Conservation (phyloP, 2,797 vertebrate genomes). For the Xiphorhynchus erythropygius region DNA sequence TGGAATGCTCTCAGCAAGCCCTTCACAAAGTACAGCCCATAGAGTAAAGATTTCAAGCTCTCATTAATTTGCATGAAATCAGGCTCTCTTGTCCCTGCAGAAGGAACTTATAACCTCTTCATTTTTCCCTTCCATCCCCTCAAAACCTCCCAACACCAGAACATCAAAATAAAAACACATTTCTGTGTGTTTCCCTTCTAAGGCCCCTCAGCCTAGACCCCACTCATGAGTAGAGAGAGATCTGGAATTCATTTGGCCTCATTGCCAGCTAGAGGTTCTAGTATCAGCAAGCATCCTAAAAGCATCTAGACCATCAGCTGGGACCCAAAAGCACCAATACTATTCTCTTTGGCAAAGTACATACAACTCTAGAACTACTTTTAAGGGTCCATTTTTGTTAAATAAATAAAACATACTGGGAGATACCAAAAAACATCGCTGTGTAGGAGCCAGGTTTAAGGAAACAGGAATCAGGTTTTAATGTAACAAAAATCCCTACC, state of each 20-base stretch:
- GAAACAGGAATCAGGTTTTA: background rate
- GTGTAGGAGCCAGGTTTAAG: background rate
- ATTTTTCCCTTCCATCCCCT: background rate
- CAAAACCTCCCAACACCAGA: background rate
- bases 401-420: background rate
- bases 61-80: background rate
- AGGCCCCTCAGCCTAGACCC: background rate
- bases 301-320: background rate
- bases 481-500: background rate
- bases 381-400: background rate
- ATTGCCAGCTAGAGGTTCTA: background rate
- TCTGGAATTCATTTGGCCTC: background rate
- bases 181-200: background rate
- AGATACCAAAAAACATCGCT: background rate
- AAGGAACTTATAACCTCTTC: background rate
- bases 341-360: background rate
- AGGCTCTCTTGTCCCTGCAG: background rate
- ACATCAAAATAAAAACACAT: background rate
- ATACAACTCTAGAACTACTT: background rate
- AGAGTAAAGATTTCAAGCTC: background rate
- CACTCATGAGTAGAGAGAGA: fast-evolving
- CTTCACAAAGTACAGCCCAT: background rate
- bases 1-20: background rate
- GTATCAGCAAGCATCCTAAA: background rate
- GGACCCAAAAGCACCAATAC: background rate